These are phyloP conservation scores for Bovichtus variegatus DNA, from an alignment of 2,797 vertebrate genomes.

Conservation along the genomic window DNA sequence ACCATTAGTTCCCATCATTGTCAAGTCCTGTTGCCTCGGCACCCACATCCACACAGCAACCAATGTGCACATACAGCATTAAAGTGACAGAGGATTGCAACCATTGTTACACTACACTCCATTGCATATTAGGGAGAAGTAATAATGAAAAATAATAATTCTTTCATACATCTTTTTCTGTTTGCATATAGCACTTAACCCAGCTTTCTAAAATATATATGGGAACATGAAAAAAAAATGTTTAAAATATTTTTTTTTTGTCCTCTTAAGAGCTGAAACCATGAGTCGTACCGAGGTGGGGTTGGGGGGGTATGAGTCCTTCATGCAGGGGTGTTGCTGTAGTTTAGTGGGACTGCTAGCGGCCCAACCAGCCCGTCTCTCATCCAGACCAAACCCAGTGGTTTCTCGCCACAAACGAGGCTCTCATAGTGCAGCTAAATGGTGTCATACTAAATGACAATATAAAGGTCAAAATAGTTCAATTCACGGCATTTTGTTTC, in stretches of 20 bases:
- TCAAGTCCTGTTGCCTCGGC: slow-evolving; percentile 83
- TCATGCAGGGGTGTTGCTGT: slow-evolving; percentile 46
- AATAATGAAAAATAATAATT: slow-evolving; percentile 82
- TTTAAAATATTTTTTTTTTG: slow-evolving; percentile 50
- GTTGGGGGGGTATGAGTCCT: slow-evolving; percentile 12
- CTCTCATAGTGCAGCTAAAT: slow-evolving; percentile 70
- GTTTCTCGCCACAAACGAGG: slow-evolving; percentile 64
- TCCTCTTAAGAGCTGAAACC: slow-evolving; percentile 61
- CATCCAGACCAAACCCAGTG: slow-evolving; percentile 60
- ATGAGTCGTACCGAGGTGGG: slow-evolving; percentile 46
- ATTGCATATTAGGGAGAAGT: slow-evolving; percentile 86
- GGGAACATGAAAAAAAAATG: slow-evolving; percentile 61
- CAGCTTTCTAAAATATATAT: slow-evolving; percentile 75
- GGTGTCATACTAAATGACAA: slow-evolving; percentile 66
- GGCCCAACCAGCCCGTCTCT: slow-evolving; percentile 32
- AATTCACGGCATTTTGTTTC: slow-evolving; percentile 51
- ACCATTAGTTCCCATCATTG: slow-evolving; percentile 85
- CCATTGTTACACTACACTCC: slow-evolving; percentile 84
- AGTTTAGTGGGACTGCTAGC: slow-evolving; percentile 36
- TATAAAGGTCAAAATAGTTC: slow-evolving; percentile 52
- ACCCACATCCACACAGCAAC: slow-evolving; percentile 81
- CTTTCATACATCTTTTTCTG: slow-evolving; percentile 76
- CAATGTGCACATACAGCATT: slow-evolving; percentile 87
- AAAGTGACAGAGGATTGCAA: slow-evolving; percentile 87
- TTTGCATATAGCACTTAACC: slow-evolving; percentile 84